Base-by-base conservation (phyloP, 2,888 invertebrate species). In the Caenorhabditis uteleia region DNA sequence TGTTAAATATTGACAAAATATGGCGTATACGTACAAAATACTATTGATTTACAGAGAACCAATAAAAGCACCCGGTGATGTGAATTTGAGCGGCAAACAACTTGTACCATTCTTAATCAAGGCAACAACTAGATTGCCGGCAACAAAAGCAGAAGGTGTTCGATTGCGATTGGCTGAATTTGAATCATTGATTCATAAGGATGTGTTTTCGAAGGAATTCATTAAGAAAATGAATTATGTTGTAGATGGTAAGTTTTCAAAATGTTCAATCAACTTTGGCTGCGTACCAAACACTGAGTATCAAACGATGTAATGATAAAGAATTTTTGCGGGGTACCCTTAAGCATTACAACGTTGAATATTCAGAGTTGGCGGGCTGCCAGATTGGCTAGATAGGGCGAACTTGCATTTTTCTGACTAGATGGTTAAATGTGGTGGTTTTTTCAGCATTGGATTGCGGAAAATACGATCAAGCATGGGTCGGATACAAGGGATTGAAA, bases 221-320 rank as follows among this genome's bases (percentile, higher is more conserved):
- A 64, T 78, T 27, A 72, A 70, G 50, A 75, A 73, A 39, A 65
- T 79, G 45, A 79, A 79, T 46, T 79, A 68, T 58, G 74, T 79
- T 8, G 78, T 79, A 21, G 79, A 79, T 50, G 75, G 79, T 78
- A 42, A 33, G 26, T 25, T 29, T 40, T 27, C 21, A 20, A 23
- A 10, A 27, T 12, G 12, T 29, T 26, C 8, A 33, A 40, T n/a
- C n/a, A n/a, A n/a, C n/a, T n/a, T n/a, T n/a, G n/a, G n/a, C n/a
- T n/a, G n/a, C n/a, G n/a, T n/a, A n/a, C n/a, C n/a, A n/a, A n/a
- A n/a, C n/a, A n/a, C n/a, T n/a, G n/a, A n/a, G n/a, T n/a, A n/a
- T n/a, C n/a, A n/a, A n/a, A n/a, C n/a, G n/a, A n/a, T n/a, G n/a
- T n/a, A n/a, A n/a, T n/a, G n/a, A n/a, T n/a, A n/a, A n/a, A n/a